These are phyloP conservation scores for Prosopocoilus inquinatus DNA, from an alignment of 2,888 invertebrate genomes.

Conservation along the genomic window DNA sequence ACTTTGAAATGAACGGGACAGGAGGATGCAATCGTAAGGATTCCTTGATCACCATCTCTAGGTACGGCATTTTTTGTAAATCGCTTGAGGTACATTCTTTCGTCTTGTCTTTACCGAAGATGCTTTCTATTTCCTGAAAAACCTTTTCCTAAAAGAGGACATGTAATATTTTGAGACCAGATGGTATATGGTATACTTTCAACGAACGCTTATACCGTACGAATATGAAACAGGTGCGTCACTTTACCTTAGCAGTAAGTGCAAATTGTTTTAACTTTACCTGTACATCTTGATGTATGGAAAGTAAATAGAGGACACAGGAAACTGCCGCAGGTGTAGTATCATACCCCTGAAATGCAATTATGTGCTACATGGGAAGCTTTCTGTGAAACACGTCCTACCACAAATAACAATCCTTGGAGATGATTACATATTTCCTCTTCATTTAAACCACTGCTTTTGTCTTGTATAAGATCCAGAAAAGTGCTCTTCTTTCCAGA, in stretches of 20 bases:
- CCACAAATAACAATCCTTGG: slow-evolving; percentile 73
- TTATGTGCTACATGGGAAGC: not conserved
- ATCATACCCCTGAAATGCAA: slow-evolving; percentile 50
- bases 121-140: slow-evolving; percentile 42
- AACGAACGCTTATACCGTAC: no score
- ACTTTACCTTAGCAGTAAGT: no score
- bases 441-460: slow-evolving; percentile 35
- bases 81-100: slow-evolving; percentile 39
- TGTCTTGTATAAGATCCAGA: no score
- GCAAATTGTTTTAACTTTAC: no score
- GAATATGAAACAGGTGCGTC: no score
- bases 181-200: not conserved
- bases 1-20: slow-evolving; percentile 53
- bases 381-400: slow-evolving; percentile 36
- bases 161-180: not conserved
- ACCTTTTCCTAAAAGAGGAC: slow-evolving; percentile 41
- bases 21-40: slow-evolving; percentile 54
- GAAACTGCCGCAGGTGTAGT: slow-evolving; percentile 51
- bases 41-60: slow-evolving; percentile 56
- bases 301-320: slow-evolving; percentile 50
- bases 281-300: slow-evolving; percentile 49
- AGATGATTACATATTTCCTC: slow-evolving; percentile 66
- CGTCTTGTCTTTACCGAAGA: slow-evolving; percentile 37
- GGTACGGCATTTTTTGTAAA: slow-evolving; percentile 55
- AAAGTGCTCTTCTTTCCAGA: no score